Percentiles rank a stretch among this genome's conserved stretches.
Conservation (phyloP, 1,140 invertebrate species). For the Hypsibius dujardini region DNA sequence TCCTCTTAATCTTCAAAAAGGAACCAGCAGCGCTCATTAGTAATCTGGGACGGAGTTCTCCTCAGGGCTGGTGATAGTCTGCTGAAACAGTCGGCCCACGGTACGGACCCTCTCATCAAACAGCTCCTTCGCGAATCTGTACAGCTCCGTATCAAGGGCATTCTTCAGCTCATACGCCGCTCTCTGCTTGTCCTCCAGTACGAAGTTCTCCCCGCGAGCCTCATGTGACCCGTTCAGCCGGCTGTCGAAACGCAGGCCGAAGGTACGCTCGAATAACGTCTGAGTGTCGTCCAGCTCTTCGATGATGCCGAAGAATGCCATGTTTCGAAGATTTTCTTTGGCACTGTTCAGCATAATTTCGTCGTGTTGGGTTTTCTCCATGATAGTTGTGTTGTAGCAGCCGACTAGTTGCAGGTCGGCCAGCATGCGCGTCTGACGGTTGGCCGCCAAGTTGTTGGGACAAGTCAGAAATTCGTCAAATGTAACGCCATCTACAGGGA, state of each 20-base stretch:
- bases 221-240: constrained; percentile 37
- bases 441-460: constrained; percentile 75
- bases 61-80: too few species aligned
- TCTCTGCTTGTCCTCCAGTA: constrained; percentile 29
- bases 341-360: constrained; percentile 73
- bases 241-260: constrained; percentile 46
- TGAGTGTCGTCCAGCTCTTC: constrained; percentile 82
- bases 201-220: constrained; percentile 46
- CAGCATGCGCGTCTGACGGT: constrained; percentile 91
- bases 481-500: constrained; percentile 25
- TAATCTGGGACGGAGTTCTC: too few species aligned
- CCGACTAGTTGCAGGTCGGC: constrained; percentile 79
- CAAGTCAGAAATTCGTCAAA: constrained; percentile 73
- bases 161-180: constrained; percentile 26
- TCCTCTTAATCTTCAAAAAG: too few species aligned
- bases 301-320: constrained; percentile 92
- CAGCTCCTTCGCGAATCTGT: constrained; percentile 74
- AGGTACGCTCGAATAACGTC: constrained; percentile 92
- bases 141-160: constrained; percentile 70
- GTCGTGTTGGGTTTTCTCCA: constrained; percentile 45
- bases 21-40: too few species aligned
- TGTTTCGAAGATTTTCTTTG: constrained; percentile 74
- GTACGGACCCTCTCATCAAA: constrained; percentile 58
- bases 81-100: background rate
- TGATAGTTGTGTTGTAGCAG: constrained; percentile 73